phyloP scores from a whole-genome alignment of 2,888 invertebrate species.

The Phasia obesa region DNA sequence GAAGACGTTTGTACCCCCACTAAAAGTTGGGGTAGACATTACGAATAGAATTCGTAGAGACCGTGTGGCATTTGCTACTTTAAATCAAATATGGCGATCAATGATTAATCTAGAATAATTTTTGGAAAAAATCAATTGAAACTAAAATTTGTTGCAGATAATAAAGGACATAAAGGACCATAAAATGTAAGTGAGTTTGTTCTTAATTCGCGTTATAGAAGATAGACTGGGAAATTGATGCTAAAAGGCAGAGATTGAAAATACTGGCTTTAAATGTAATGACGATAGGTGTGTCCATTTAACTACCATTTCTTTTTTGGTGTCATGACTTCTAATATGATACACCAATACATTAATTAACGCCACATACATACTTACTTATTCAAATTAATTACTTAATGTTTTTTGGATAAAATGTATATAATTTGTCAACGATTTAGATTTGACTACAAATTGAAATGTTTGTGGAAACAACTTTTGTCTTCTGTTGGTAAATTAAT shows the following conservation, averaged over 20 bases:
- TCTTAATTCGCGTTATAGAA: not conserved
- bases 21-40: no score
- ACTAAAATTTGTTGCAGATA: slow-evolving; percentile 5
- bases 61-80: no score
- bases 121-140: slow-evolving; percentile 10
- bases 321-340: not conserved
- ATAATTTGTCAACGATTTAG: slow-evolving; percentile 9
- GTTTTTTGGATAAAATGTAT: slow-evolving; percentile 33
- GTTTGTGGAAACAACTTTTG: slow-evolving; percentile 15
- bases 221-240: not conserved
- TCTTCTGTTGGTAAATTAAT: slow-evolving; percentile 30
- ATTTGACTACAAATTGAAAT: slow-evolving; percentile 25
- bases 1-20: no score
- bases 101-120: not conserved
- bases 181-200: not conserved
- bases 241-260: not conserved
- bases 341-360: slow-evolving; percentile 52
- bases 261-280: no score
- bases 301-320: not conserved
- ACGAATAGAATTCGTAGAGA: no score
- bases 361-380: slow-evolving; percentile 61
- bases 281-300: no score
- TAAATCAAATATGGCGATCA: no score
- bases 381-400: slow-evolving; percentile 68
- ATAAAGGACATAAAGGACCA: not conserved